A percentile compares a stretch with the other conserved stretches of the same genome.
phyloP scores from a whole-genome alignment of 2,888 invertebrate genomes.

The Limulus polyphemus region DNA sequence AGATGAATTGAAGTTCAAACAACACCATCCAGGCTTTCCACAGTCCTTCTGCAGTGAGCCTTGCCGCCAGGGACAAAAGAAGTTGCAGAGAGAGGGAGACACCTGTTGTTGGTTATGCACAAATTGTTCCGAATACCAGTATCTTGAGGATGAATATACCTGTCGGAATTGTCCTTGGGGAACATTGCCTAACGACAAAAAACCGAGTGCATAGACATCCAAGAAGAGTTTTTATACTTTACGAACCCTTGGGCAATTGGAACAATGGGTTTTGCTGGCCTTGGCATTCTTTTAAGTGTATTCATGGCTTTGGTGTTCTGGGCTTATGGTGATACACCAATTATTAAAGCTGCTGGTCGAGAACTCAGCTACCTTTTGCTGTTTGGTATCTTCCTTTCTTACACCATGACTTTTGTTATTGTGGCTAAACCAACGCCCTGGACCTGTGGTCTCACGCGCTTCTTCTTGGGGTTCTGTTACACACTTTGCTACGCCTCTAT shows the following conservation, averaged over 20 bases:
- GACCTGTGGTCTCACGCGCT: conserved; percentile 42
- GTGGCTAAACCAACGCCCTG: conserved; percentile 41
- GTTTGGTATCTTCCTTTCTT: conserved; percentile 40
- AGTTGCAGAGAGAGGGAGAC: conserved; percentile 36
- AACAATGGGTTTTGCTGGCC: conserved; percentile 34
- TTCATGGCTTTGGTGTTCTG: conserved; percentile 42
- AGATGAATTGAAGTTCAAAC: conserved; percentile 34
- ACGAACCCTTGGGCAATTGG: conserved; percentile 40
- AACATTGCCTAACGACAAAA: conserved; percentile 33
- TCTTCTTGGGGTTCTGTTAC: conserved; percentile 45
- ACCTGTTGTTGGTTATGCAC: conserved; percentile 46
- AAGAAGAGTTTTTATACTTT: conserved; percentile 41
- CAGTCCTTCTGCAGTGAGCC: conserved; percentile 40
- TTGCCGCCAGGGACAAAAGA: conserved; percentile 33
- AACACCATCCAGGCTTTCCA: conserved; percentile 33
- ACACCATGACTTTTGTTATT: conserved; percentile 43
- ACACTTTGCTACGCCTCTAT: conserved; percentile 45
- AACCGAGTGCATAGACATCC: conserved; percentile 38
- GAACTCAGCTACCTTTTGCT: conserved; percentile 44
- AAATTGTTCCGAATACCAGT: conserved; percentile 40
- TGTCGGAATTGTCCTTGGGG: conserved; percentile 41
- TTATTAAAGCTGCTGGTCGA: conserved; percentile 46
- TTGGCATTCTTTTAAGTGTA: conserved; percentile 40
- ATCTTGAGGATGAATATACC: conserved; percentile 37
- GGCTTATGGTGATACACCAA: conserved; percentile 43